Conservation (phyloP, 1,140 invertebrate species). For the Plectrocnemia conspersa region DNA sequence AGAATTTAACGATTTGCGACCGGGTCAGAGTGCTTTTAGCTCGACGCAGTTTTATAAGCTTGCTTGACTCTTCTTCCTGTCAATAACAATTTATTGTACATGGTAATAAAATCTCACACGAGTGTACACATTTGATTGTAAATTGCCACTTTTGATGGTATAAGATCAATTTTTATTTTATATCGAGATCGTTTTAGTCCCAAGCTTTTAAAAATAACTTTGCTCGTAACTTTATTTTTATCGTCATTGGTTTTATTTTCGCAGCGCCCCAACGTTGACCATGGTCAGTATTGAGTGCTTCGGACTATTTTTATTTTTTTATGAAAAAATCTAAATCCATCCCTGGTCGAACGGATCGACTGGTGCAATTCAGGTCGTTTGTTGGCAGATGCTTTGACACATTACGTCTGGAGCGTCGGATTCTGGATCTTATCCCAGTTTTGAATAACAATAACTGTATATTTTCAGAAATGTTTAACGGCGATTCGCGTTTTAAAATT, state of each 20-base stretch:
- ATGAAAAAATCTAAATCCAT: not conserved
- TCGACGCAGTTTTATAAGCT: too few relatives aligned
- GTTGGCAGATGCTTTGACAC: conserved; percentile 24
- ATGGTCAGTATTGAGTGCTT: conserved; percentile 2
- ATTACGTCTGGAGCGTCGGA: conserved; percentile 21
- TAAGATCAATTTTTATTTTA: too few relatives aligned
- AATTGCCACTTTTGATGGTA: too few relatives aligned
- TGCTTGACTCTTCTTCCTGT: conserved; percentile 22
- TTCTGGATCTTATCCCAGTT: conserved; percentile 23
- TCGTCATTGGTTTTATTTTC: too few relatives aligned
- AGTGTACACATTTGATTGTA: conserved; percentile 5
- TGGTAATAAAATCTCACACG: conserved; percentile 12
- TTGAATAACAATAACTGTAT: conserved; percentile 19
- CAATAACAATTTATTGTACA: conserved; percentile 13
- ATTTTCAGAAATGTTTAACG: conserved; percentile 9
- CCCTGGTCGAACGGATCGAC: conserved; percentile 5
- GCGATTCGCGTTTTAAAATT: too few relatives aligned
- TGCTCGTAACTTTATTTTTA: too few relatives aligned
- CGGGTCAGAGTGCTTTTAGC: too few relatives aligned
- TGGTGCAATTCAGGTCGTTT: conserved; percentile 22
- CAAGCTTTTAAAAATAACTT: too few relatives aligned
- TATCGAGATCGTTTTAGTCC: too few relatives aligned
- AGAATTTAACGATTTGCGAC: too few relatives aligned
- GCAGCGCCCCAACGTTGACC: not conserved
- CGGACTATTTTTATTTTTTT: too few relatives aligned